These are phyloP conservation scores for Standfussiana lucernea DNA, from an alignment of 2,888 invertebrate genomes.

Conservation along the genomic window DNA sequence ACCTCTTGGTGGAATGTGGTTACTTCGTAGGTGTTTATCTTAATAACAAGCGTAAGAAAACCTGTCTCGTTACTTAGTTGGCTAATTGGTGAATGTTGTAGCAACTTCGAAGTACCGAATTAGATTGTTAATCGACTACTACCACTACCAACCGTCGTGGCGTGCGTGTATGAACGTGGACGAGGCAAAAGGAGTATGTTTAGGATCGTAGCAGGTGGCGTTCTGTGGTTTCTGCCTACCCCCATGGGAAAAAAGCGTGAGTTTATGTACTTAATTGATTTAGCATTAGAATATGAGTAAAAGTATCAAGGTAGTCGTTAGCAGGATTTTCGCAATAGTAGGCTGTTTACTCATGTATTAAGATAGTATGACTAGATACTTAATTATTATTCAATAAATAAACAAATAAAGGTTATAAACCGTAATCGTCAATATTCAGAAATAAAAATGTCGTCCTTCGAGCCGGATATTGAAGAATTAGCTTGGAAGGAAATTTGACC, in stretches of 20 bases:
- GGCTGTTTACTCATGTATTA: not conserved
- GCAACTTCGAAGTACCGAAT: not conserved
- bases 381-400: not conserved
- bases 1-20: constrained; percentile 57
- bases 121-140: not conserved
- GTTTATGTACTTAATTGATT: constrained; percentile 1
- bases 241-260: too few species aligned
- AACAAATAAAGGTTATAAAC: not conserved
- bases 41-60: constrained; percentile 38
- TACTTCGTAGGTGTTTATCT: constrained; percentile 26
- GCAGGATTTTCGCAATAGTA: not conserved
- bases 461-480: constrained; percentile 19
- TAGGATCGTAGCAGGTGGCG: too few species aligned
- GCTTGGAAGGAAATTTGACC: not conserved
- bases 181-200: too few species aligned
- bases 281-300: not conserved
- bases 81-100: constrained; percentile 15
- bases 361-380: not conserved
- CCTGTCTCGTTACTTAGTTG: constrained; percentile 33
- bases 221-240: too few species aligned
- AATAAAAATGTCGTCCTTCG: constrained; percentile 13
- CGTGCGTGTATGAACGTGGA: too few species aligned
- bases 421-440: not conserved
- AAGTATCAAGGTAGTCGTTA: not conserved
- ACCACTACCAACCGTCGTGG: too few species aligned